Percentiles rank a stretch among this genome's conserved stretches.
Evolutionary conservation across 1,140 invertebrate species (phyloP).

Genomic region (Nylanderia fulva): DNA sequence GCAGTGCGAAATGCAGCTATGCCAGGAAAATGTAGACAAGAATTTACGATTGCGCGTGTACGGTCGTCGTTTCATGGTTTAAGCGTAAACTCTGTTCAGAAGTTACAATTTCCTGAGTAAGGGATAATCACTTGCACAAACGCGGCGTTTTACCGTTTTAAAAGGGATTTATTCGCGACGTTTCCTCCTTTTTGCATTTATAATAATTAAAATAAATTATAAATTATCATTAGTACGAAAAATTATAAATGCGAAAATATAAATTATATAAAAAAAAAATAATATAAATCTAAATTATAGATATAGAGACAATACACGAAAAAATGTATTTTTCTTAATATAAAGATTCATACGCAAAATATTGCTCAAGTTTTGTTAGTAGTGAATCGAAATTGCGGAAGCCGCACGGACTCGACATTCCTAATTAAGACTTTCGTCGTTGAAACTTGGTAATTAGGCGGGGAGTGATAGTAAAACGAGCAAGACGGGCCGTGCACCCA

Average conservation of each 20-base stretch:
- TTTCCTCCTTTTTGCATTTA: neutral
- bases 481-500: conserved; percentile 25
- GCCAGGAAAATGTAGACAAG: conserved; percentile 65
- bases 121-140: conserved; percentile 18
- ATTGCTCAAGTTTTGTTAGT: neutral
- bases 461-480: conserved; percentile 48
- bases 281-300: no score
- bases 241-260: no score
- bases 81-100: conserved; percentile 31
- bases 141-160: neutral
- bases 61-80: conserved; percentile 26
- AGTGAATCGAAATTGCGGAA: neutral
- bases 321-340: neutral
- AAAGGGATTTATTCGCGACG: neutral
- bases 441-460: conserved; percentile 37
- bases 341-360: neutral
- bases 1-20: conserved; percentile 65
- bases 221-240: neutral
- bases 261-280: no score
- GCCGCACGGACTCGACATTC: neutral
- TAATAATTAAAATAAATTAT: neutral
- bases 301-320: no score
- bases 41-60: conserved; percentile 52
- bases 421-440: conserved; percentile 37
- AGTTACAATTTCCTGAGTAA: conserved; percentile 42